Evolutionary conservation across 1,140 invertebrate species (phyloP).

Genomic region (Hyphantria cunea): DNA sequence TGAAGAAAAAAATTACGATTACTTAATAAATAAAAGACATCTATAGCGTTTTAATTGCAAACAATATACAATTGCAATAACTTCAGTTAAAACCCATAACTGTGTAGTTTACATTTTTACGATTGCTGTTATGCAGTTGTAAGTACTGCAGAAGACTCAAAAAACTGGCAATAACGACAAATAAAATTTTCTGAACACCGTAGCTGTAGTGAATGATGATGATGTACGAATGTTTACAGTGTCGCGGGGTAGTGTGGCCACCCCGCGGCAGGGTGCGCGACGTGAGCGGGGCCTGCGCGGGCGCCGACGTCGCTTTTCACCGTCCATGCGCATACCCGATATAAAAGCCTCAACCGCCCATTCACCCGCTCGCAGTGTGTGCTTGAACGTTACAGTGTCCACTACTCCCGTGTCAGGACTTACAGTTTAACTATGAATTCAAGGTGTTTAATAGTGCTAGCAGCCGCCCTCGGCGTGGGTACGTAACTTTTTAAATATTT

Average conservation of each 20-base stretch:
- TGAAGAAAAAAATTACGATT: conserved; percentile 12
- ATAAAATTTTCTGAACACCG: conserved; percentile 5
- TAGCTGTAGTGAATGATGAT: conserved; percentile 13
- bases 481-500: conserved; percentile 74
- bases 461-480: conserved; percentile 78
- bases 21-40: not conserved
- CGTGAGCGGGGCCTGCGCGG: conserved; percentile 46
- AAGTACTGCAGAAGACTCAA: not conserved
- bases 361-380: conserved; percentile 80
- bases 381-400: conserved; percentile 75
- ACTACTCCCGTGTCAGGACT: conserved; percentile 75
- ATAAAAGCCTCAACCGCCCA: conserved; percentile 76
- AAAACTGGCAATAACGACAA: not conserved
- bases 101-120: not conserved
- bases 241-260: conserved; percentile 11
- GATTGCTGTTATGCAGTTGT: not conserved
- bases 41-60: too few species aligned
- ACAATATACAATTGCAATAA: not conserved
- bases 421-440: conserved; percentile 74
- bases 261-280: conserved; percentile 23
- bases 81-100: not conserved
- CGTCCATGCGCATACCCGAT: conserved; percentile 64
- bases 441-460: conserved; percentile 79
- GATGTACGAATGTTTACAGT: conserved; percentile 13
- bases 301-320: conserved; percentile 67